Evolutionary conservation across 2,888 invertebrate genomes (phyloP).

Genomic region (Sesia bembeciformis): DNA sequence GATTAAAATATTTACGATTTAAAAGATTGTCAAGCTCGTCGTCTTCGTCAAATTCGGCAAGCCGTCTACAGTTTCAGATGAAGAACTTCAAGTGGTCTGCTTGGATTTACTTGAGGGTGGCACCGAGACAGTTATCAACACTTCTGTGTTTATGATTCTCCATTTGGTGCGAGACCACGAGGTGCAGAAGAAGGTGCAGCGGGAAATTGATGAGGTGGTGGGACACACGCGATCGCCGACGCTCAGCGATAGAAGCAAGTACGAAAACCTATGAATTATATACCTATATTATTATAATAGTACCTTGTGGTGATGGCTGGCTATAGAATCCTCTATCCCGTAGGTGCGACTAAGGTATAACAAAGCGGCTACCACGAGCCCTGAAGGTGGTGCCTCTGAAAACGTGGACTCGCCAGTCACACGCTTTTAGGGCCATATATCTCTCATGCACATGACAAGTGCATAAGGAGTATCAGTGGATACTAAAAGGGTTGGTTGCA

Average conservation of each 20-base stretch:
- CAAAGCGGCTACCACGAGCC: no score
- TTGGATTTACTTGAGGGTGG: conserved; percentile 81
- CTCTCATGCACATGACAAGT: no score
- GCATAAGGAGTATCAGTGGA: no score
- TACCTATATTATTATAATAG: no score
- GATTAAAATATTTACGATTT: no score
- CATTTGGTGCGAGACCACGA: conserved; percentile 73
- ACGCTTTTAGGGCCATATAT: no score
- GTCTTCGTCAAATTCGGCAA: neutral
- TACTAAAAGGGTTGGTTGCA: no score
- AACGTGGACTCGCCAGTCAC: no score
- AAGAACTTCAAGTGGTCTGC: conserved; percentile 68
- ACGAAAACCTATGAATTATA: conserved; percentile 2
- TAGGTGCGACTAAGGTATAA: no score
- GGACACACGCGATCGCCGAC: conserved; percentile 71
- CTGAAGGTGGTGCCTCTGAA: no score
- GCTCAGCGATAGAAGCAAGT: conserved; percentile 72
- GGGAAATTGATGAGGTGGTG: conserved; percentile 75
- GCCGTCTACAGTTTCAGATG: conserved; percentile 33
- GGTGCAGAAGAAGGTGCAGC: conserved; percentile 71
- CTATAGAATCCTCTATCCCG: no score
- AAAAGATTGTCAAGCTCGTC: neutral
- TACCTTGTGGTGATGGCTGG: no score
- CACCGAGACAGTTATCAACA: conserved; percentile 80
- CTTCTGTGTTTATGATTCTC: conserved; percentile 74